Evolutionary conservation across 2,888 invertebrate genomes (phyloP), one percentile per base, ranked within the genome.

Genomic region (Aromia moschata): DNA sequence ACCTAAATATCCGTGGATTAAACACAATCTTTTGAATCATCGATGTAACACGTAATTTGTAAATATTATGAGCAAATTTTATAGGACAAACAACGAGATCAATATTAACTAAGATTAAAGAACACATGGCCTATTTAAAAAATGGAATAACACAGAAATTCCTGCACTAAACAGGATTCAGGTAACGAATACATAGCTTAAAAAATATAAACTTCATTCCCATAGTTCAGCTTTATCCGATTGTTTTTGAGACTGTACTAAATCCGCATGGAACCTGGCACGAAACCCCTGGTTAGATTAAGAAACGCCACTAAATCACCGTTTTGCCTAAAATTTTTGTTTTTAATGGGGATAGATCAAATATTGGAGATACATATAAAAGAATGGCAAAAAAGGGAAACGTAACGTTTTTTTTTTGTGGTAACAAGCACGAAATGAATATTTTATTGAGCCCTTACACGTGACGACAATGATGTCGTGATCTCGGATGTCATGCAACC

Each of bases 401-500:
- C 2, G n/a, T n/a, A 33, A 11, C 5, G n/a, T 11, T 3, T 3
- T 11, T 11, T 33, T 7, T 33, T 10, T 33, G 11, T 33, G 33
- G 33, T 33, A 33, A 33, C 33, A n/a, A 33, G 33, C 33, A 33
- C 33, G 33, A 33, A 33, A 33, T 11, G 33, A 33, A 33, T 33
- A 33, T 33, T 33, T 33, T 33, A 33, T 33, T 33, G 33, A 7
- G 11, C 33, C 10, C n/a, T 11, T 11, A 33, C 33, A 33, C 33
- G 33, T 33, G 5, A 33, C 2, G 11, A 33, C 33, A 33, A 33
- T 33, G 33, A 33, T 33, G n/a, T 33, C 33, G 33, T 33, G 33
- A 33, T 33, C 5, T 33, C 5, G 11, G n/a, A 33, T 33, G 33
- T 33, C 33, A 11, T 33, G 33, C 33, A 7, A 7, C 33, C n/a